Base-by-base conservation (phyloP, 2,888 invertebrate genomes). In the Heliconius aoede region DNA sequence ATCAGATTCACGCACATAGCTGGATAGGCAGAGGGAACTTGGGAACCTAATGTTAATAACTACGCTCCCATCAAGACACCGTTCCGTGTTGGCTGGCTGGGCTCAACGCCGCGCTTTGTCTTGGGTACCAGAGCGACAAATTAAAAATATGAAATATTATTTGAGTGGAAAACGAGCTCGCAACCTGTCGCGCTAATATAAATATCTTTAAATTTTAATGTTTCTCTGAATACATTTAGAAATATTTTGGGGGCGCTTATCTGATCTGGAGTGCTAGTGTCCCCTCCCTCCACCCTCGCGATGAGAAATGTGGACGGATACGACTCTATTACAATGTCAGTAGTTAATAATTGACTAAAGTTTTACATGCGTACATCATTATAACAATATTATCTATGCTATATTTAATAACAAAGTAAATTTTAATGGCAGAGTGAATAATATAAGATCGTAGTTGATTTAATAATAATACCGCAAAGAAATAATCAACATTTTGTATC, bases 191-290 rank as follows among this genome's bases (percentile, higher is more conserved):
- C 18, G 0, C 0, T 51, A n/a, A 51, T 51, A 51, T 3, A n/a
- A 0, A 51, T n/a, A 55, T 8, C n/a, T 21, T 55, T 40, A 67
- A 7, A 40, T 67, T 24, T n/a, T 55, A 4, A 67, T 51, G 24
- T 51, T 51, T 30, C 55, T 69, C 4, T 30, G 26, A 72, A 60
- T 1, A 58, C n/a, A 40, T 13, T 72, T 18, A 72, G 26, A 1
- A 73, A 85, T 77, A n/a, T 24, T 75, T 40, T 18, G 82, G 84
- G 88, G 86, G 85, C 84, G 88, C 86, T 92, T 90, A 92, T 91
- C 92, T 91, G 90, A 91, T 91, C 87, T 85, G 84, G 90, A 90
- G 89, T 89, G 89, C 90, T 92, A 91, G 91, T 91, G 21, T 46
- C 46, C 8, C 91, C 91, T 91, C 90, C 88, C 89, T 88, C 84